These are phyloP conservation scores for Cyprinodon diabolis DNA, from an alignment of 2,797 vertebrate species.

Conservation along the genomic window DNA sequence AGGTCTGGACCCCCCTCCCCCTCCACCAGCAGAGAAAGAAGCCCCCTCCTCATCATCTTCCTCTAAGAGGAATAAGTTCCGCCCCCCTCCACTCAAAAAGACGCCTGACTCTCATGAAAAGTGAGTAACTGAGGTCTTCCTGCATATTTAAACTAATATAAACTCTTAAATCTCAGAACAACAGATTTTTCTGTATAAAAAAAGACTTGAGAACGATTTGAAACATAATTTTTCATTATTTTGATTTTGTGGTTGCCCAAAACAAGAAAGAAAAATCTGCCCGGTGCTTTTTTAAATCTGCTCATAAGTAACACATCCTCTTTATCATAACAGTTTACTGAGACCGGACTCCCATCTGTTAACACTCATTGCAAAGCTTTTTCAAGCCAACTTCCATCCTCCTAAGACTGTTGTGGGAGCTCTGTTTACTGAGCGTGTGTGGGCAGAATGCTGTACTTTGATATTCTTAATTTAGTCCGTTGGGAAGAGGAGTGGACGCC, in stretches of 20 bases:
- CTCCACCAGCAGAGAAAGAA: constrained; percentile 75
- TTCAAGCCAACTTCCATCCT: constrained; percentile 40
- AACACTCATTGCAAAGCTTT: constrained; percentile 36
- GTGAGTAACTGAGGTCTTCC: constrained; percentile 74
- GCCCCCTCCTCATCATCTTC: constrained; percentile 55
- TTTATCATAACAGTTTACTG: constrained; percentile 51
- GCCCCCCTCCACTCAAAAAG: constrained; percentile 92
- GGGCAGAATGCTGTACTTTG: constrained; percentile 44
- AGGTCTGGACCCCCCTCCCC: constrained; percentile 71
- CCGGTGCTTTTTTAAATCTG: constrained; percentile 29
- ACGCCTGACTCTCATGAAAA: constrained; percentile 88
- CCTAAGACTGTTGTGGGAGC: constrained; percentile 34
- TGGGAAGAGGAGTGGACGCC: constrained; percentile 35
- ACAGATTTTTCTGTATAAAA: not conserved
- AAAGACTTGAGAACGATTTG: no score
- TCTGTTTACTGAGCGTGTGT: constrained; percentile 54
- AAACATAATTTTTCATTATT: not conserved
- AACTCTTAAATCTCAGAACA: not conserved
- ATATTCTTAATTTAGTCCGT: constrained; percentile 46
- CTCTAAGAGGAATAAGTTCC: constrained; percentile 88
- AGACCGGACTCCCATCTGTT: constrained; percentile 32
- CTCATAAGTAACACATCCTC: constrained; percentile 30
- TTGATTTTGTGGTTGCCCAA: no score
- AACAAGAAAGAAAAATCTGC: constrained; percentile 3
- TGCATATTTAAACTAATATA: not conserved